Percentiles rank a stretch among this genome's conserved stretches.
These are phyloP conservation scores for Crotalus horridus DNA, from an alignment of 2,113 vertebrate genomes.

Conservation along the genomic window DNA sequence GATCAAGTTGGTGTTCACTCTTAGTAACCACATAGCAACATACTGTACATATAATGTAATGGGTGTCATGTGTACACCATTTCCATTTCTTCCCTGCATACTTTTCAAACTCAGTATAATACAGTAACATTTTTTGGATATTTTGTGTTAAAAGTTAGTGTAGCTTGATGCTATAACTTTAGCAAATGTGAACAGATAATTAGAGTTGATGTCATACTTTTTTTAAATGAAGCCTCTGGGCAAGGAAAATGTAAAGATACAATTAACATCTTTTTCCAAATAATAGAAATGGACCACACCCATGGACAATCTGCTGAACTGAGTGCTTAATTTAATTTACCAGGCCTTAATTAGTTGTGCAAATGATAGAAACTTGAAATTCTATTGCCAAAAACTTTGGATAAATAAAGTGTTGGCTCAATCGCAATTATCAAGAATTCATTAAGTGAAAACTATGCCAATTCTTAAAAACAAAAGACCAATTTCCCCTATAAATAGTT, in stretches of 20 bases:
- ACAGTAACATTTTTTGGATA: background rate
- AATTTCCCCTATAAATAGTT: background rate
- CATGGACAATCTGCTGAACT: background rate
- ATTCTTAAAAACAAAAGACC: background rate
- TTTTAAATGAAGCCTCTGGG: background rate
- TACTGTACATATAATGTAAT: background rate
- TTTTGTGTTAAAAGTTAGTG: conserved; percentile 1
- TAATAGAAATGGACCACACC: background rate
- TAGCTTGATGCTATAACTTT: background rate
- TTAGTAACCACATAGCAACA: background rate
- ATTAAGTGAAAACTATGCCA: background rate
- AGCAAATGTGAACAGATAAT: background rate
- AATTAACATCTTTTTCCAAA: background rate
- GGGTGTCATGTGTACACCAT: background rate
- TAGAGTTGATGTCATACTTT: background rate
- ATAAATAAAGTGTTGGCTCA: background rate
- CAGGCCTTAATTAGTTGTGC: background rate
- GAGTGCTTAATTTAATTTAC: background rate
- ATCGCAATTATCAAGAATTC: background rate
- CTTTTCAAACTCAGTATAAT: background rate
- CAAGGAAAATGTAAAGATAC: background rate
- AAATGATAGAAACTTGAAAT: background rate
- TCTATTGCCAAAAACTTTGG: background rate
- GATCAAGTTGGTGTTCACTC: background rate
- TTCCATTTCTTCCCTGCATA: background rate